Evolutionary conservation across 2,888 invertebrate species (phyloP), one percentile per base, ranked within the genome.

Genomic region (Macaria notata): DNA sequence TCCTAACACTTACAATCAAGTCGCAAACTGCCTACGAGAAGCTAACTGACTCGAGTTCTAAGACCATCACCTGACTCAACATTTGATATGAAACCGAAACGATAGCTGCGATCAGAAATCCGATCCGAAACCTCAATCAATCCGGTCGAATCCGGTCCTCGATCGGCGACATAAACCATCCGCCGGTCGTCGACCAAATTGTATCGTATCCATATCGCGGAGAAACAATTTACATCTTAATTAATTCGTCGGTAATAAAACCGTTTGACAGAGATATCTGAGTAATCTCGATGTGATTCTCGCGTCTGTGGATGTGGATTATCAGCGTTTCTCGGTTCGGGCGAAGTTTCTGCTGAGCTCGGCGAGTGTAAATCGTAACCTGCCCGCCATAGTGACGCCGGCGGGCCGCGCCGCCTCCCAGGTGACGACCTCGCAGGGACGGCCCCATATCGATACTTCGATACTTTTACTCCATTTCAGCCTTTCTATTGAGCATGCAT

Each of bases 311-410:
- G 78, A 83, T 86, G 78, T 83, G 88, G 89, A 88, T 88, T 89
- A 89, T 89, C 90, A 90, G 90, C 89, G 80, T 78, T 88, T 88
- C 86, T 84, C 81, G 61, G 81, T 80, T 70, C 80, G 82, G 79
- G 80, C 81, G 78, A 79, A 83, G 80, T 86, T 88, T 91, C 83
- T 88, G 91, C 91, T 91, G 91, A 91, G 84, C 85, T 81, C 78
- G 88, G 86, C 79, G 90, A 83, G 90, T 88, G 91, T 91, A 91
- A 91, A 91, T 91, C 91, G 89, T 89, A 91, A 91, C 91, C 91
- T 91, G 91, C 89, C 90, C 91, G 91, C 78, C 91, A 79, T 71
- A 75, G 83, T 82, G 91, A 79, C 91, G 91, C 91, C 91, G 78
- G 72, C 78, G 76, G 76, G 73, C 73, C 82, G 66, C 78, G 58